These are phyloP conservation scores for Hirudinaria manillensis DNA, from an alignment of 2,888 invertebrate genomes.

Conservation along the genomic window DNA sequence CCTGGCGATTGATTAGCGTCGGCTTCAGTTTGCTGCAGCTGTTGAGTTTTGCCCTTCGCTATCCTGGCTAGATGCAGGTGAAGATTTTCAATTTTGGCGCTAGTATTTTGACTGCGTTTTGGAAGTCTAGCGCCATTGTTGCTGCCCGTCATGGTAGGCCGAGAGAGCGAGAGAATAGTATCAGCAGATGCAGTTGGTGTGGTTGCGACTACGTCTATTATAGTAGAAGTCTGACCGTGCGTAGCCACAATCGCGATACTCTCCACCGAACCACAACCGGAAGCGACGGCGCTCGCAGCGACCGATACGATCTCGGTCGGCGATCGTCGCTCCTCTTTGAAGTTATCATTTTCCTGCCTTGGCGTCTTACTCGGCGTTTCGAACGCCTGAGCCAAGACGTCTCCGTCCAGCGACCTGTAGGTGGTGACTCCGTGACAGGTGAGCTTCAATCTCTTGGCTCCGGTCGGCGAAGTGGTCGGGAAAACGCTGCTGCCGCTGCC, in stretches of 20 bases:
- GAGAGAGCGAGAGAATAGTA: background rate
- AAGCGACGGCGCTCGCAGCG: background rate
- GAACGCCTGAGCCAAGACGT: background rate
- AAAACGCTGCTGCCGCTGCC: background rate
- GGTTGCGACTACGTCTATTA: too few species aligned
- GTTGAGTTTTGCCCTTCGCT: background rate
- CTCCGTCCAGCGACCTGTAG: conserved; percentile 26
- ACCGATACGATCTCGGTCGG: background rate
- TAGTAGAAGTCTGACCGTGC: too few species aligned
- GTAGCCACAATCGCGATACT: background rate
- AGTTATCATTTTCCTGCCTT: too few species aligned
- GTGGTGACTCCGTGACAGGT: conserved; percentile 28
- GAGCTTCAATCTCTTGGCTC: conserved; percentile 28
- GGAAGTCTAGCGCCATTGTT: too few species aligned
- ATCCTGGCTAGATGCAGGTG: conserved; percentile 14
- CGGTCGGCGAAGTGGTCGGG: conserved; percentile 7
- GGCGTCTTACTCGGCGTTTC: too few species aligned
- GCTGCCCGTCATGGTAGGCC: background rate
- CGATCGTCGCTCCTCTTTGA: too few species aligned
- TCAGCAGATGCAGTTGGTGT: background rate
- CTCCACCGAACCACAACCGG: background rate
- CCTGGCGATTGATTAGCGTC: background rate
- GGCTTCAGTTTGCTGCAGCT: background rate
- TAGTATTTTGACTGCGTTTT: conserved; percentile 3
- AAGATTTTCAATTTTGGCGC: conserved; percentile 17